Percentiles rank a stretch among this genome's conserved stretches.
Conservation (phyloP, 2,888 invertebrate genomes). For the Achlya flavicornis region DNA sequence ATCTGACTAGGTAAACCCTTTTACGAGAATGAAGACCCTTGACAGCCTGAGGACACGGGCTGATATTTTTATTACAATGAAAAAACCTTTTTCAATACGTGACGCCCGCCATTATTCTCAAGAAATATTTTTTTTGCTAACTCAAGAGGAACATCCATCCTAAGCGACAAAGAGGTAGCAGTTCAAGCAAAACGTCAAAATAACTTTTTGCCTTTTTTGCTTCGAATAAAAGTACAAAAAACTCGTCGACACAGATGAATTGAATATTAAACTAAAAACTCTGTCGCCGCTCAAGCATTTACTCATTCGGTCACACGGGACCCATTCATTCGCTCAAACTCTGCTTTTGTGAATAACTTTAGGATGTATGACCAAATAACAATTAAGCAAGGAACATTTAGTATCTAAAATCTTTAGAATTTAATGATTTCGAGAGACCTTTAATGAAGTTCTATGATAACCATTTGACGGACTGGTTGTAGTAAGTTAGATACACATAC, state of each 20-base stretch:
- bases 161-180: background rate
- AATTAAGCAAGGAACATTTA: conserved; percentile 34
- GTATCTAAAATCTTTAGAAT: background rate
- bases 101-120: no score
- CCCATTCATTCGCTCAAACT: conserved; percentile 49
- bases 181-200: background rate
- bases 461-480: no score
- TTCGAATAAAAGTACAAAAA: background rate
- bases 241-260: background rate
- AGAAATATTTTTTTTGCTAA: background rate
- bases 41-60: no score
- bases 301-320: conserved; percentile 50
- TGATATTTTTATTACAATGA: no score
- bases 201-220: background rate
- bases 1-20: no score
- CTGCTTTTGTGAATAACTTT: conserved; percentile 51
- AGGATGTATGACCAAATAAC: background rate
- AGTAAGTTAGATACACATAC: no score
- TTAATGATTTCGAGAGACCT: no score
- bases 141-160: background rate
- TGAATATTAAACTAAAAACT: background rate
- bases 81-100: no score
- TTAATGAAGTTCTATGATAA: no score
- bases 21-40: no score
- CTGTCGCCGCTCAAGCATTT: conserved; percentile 25